Conservation (phyloP, 1,140 invertebrate species). For the Venturia canescens region DNA sequence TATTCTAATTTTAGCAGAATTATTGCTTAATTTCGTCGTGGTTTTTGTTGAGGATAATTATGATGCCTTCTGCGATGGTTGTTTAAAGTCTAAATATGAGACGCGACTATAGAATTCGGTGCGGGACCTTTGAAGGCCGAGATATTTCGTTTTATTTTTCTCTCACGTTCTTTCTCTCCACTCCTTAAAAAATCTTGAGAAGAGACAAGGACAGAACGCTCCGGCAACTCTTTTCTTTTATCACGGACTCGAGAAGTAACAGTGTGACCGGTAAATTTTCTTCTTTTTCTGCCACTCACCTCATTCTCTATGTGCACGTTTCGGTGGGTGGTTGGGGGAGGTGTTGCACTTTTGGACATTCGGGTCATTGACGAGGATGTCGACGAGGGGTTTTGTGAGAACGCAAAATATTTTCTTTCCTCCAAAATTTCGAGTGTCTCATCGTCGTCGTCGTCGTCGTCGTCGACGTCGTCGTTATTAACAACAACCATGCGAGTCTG, state of each 20-base stretch:
- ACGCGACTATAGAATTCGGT: neutral
- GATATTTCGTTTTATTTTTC: neutral
- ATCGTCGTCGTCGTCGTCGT: constrained; percentile 24
- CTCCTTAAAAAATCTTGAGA: neutral
- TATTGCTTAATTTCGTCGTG: constrained; percentile 8
- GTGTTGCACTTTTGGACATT: constrained; percentile 10
- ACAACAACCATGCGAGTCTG: constrained; percentile 2
- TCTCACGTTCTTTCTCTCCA: neutral
- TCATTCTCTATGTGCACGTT: neutral
- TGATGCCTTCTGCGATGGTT: constrained; percentile 47
- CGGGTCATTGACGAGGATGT: constrained; percentile 27
- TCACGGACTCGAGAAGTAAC: neutral
- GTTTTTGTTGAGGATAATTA: neutral
- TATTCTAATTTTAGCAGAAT: neutral
- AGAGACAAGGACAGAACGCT: neutral
- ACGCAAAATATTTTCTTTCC: constrained; percentile 25
- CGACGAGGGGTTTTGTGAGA: constrained; percentile 22
- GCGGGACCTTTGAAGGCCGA: neutral
- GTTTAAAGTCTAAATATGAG: neutral
- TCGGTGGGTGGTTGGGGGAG: neutral
- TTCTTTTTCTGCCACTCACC: neutral
- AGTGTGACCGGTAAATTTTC: neutral
- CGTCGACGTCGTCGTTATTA: constrained; percentile 20
- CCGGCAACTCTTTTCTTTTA: neutral
- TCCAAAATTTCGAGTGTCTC: constrained; percentile 39